phyloP scores from a whole-genome alignment of 1,140 invertebrate species.

The Trichonephila inaurata region DNA sequence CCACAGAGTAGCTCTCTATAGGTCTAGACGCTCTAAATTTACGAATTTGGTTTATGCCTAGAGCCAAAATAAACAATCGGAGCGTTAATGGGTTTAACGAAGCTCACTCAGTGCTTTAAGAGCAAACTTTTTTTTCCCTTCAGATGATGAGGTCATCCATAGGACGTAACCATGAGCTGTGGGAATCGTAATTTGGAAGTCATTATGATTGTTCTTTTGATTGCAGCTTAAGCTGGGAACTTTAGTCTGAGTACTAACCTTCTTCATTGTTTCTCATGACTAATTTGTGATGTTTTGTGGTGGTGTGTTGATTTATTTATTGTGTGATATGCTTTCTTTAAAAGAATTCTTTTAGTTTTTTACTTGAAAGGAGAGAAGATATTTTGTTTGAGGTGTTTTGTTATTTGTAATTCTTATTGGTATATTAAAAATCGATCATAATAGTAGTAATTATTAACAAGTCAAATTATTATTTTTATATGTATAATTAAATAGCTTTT shows the following conservation, averaged over 20 bases:
- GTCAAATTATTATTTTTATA: no score
- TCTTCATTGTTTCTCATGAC: slow-evolving; percentile 16
- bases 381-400: not conserved
- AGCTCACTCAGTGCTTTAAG: not conserved
- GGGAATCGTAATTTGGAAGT: slow-evolving; percentile 55
- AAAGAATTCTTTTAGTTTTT: not conserved
- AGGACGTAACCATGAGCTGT: slow-evolving; percentile 25
- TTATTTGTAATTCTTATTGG: no score
- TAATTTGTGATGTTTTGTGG: not conserved
- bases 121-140: not conserved
- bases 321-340: not conserved
- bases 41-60: not conserved
- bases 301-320: slow-evolving; percentile 4
- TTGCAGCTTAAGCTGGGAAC: not conserved
- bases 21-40: slow-evolving; percentile 38
- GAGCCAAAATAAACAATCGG: slow-evolving; percentile 29
- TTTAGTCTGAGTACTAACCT: not conserved
- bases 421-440: no score
- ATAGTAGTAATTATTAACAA: no score
- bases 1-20: not conserved
- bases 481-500: no score
- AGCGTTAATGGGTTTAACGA: not conserved
- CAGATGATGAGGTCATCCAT: slow-evolving; percentile 20
- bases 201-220: slow-evolving; percentile 55
- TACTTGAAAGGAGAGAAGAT: not conserved